Conservation (phyloP, 2,113 vertebrate genomes). For the Erinaceus europaeus region DNA sequence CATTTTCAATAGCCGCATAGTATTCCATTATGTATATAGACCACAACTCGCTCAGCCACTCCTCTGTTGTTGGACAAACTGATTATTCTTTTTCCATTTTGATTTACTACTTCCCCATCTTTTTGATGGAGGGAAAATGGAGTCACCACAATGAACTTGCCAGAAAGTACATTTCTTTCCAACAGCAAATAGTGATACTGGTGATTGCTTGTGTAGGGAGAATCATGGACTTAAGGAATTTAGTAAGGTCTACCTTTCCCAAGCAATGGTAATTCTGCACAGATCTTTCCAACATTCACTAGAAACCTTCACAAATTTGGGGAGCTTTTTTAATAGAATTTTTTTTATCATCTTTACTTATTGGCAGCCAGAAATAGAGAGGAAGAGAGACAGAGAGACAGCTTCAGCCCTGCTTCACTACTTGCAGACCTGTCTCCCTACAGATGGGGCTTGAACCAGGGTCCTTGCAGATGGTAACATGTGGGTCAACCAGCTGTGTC, state of each 20-base stretch:
- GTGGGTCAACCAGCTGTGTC: too few species aligned
- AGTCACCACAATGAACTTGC: not conserved
- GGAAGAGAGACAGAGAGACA: too few species aligned
- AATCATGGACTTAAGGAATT: not conserved
- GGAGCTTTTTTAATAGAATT: accelerated
- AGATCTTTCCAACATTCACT: not conserved
- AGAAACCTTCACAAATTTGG: not conserved
- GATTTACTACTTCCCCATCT: not conserved
- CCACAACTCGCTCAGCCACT: too few species aligned
- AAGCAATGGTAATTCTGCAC: not conserved
- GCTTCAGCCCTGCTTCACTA: too few species aligned
- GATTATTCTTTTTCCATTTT: not conserved
- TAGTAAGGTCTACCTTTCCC: not conserved
- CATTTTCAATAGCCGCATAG: too few species aligned
- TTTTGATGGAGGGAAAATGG: not conserved
- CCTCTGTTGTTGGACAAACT: not conserved
- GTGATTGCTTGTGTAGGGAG: not conserved
- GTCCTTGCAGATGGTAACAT: too few species aligned
- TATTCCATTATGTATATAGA: too few species aligned
- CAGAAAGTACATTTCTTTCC: not conserved
- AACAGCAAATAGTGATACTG: not conserved
- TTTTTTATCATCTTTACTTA: too few species aligned
- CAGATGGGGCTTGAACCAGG: too few species aligned
- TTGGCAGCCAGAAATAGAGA: too few species aligned
- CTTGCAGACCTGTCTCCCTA: too few species aligned